Conservation (phyloP, 2,888 invertebrate genomes). For the Acrobasis suavella region DNA sequence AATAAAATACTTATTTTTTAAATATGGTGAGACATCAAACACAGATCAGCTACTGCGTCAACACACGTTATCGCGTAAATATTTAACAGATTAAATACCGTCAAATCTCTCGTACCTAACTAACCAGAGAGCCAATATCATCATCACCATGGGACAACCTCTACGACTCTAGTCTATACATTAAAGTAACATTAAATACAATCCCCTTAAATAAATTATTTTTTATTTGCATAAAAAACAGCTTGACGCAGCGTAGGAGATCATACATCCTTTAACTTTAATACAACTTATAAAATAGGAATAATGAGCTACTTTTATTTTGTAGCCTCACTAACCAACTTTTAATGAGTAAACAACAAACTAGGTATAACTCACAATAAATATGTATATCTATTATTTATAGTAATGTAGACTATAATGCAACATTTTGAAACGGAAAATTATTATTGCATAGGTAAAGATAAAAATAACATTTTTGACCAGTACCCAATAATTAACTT, state of each 20-base stretch:
- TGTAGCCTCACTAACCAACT: neutral
- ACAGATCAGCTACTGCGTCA: too few relatives aligned
- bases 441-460: too few relatives aligned
- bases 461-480: too few relatives aligned
- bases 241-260: constrained; percentile 13
- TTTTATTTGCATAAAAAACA: constrained; percentile 26
- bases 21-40: too few relatives aligned
- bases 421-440: too few relatives aligned
- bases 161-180: neutral
- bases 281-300: neutral
- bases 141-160: neutral
- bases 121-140: too few relatives aligned
- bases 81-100: too few relatives aligned
- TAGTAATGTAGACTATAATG: too few relatives aligned
- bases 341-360: neutral
- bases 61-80: too few relatives aligned
- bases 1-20: too few relatives aligned
- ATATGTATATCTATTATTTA: neutral
- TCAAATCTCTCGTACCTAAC: too few relatives aligned
- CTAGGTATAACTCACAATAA: neutral
- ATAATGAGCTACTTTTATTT: neutral
- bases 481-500: too few relatives aligned
- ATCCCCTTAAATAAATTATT: constrained; percentile 18
- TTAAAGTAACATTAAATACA: neutral
- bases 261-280: neutral